phyloP scores from a whole-genome alignment of 2,888 invertebrate species.

The Ichneumoninae sp. region DNA sequence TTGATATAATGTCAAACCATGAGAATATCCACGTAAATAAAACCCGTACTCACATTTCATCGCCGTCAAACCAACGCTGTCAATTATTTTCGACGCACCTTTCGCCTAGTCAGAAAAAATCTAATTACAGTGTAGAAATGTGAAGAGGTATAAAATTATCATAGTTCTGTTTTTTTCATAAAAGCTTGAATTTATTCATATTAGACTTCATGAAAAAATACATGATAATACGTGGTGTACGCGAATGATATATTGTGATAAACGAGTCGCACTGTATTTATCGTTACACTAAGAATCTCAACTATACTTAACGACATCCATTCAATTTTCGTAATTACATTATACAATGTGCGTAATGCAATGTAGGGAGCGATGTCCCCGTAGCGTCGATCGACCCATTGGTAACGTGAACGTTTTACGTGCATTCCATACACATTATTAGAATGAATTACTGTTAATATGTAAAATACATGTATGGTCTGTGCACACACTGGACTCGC shows the following conservation, averaged over 20 bases:
- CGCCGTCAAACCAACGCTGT: neutral
- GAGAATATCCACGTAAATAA: slow-evolving; percentile 57
- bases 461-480: slow-evolving; percentile 62
- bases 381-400: slow-evolving; percentile 49
- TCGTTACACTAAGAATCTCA: slow-evolving; percentile 57
- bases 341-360: slow-evolving; percentile 67
- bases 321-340: slow-evolving; percentile 66
- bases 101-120: neutral
- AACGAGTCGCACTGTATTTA: slow-evolving; percentile 63
- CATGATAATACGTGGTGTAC: slow-evolving; percentile 80
- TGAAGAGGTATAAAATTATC: neutral
- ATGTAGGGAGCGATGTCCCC: slow-evolving; percentile 53
- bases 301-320: slow-evolving; percentile 55
- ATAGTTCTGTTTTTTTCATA: slow-evolving; percentile 49
- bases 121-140: neutral
- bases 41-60: slow-evolving; percentile 49
- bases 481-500: slow-evolving; percentile 64
- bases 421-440: slow-evolving; percentile 67
- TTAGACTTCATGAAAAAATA: slow-evolving; percentile 83
- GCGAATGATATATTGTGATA: slow-evolving; percentile 71
- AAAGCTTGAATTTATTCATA: slow-evolving; percentile 79
- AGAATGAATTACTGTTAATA: slow-evolving; percentile 66
- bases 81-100: neutral
- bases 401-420: slow-evolving; percentile 59
- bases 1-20: slow-evolving; percentile 58